Evolutionary conservation across 2,797 vertebrate species (phyloP).

Genomic region (Alectoris magna): DNA sequence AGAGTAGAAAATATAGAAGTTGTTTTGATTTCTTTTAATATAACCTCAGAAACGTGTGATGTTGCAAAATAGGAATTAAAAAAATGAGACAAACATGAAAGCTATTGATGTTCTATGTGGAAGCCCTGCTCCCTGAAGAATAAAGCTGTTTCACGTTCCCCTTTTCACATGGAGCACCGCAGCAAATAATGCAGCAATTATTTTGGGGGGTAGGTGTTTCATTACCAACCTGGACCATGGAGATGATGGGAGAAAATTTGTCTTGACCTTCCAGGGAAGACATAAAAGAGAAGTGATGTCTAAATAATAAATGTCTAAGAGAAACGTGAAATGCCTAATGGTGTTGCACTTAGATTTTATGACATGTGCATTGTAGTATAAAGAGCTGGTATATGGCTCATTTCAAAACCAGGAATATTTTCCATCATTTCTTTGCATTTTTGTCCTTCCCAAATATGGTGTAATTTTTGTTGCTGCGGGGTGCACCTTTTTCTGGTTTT

Average conservation of each 20-base stretch:
- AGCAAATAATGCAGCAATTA: constrained; percentile 17
- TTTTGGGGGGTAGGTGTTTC: constrained; percentile 64
- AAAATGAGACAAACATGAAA: constrained; percentile 20
- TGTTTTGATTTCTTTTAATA: neutral
- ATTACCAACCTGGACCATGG: constrained; percentile 57
- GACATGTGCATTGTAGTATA: neutral
- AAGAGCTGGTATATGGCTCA: neutral
- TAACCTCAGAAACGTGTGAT: neutral
- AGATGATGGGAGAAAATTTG: constrained; percentile 53
- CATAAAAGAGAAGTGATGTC: constrained; percentile 45
- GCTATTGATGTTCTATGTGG: constrained; percentile 11
- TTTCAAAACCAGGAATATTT: constrained; percentile 23
- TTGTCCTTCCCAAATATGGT: neutral
- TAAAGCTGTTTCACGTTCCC: neutral
- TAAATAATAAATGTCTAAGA: constrained; percentile 48
- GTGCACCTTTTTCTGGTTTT: neutral
- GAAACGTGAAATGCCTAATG: neutral
- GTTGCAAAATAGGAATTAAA: neutral
- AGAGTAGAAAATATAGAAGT: neutral
- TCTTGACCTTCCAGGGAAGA: constrained; percentile 52
- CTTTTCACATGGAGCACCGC: neutral
- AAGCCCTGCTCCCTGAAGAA: constrained; percentile 14
- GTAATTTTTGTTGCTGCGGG: neutral
- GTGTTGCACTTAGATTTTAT: neutral
- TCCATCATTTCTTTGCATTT: constrained; percentile 4